Conservation (phyloP, 2,888 invertebrate genomes). For the Agrotis clavis region DNA sequence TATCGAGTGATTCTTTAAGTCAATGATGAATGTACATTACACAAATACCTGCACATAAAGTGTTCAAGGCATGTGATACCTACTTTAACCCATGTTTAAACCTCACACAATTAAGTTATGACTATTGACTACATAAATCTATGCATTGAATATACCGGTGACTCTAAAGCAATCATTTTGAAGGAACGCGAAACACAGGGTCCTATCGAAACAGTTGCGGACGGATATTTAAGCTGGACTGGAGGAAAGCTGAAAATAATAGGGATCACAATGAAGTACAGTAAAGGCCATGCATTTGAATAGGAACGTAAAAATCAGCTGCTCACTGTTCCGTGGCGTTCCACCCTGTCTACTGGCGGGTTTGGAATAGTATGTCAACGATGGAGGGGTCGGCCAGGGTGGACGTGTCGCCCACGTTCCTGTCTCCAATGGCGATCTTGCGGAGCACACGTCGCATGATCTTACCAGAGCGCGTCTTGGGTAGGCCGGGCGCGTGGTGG, state of each 20-base stretch:
- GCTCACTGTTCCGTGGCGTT: constrained; percentile 2
- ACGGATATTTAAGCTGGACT: constrained; percentile 63
- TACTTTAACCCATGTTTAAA: constrained; percentile 55
- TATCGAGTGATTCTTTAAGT: constrained; percentile 54
- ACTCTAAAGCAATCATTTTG: constrained; percentile 43
- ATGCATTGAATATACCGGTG: constrained; percentile 32
- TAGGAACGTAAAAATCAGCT: constrained; percentile 53
- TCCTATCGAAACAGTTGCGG: constrained; percentile 49
- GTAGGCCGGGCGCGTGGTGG: constrained; percentile 98
- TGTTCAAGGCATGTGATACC: constrained; percentile 31
- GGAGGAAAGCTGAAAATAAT: constrained; percentile 52
- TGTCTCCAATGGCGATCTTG: constrained; percentile 97
- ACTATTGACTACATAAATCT: constrained; percentile 36
- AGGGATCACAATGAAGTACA: constrained; percentile 23
- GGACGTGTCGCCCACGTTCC: constrained; percentile 97
- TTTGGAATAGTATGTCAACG: constrained; percentile 94
- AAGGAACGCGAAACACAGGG: constrained; percentile 34
- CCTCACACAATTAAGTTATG: constrained; percentile 42
- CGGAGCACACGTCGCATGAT: constrained; percentile 99
- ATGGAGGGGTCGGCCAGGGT: constrained; percentile 98
- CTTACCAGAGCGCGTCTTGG: constrained; percentile 99
- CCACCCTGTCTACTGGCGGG: constrained; percentile 34
- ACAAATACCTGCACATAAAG: constrained; percentile 30
- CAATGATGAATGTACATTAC: constrained; percentile 46
- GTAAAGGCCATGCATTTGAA: constrained; percentile 37